These are phyloP conservation scores for Ceraclea dissimilis DNA, from an alignment of 2,888 invertebrate species.

Conservation along the genomic window DNA sequence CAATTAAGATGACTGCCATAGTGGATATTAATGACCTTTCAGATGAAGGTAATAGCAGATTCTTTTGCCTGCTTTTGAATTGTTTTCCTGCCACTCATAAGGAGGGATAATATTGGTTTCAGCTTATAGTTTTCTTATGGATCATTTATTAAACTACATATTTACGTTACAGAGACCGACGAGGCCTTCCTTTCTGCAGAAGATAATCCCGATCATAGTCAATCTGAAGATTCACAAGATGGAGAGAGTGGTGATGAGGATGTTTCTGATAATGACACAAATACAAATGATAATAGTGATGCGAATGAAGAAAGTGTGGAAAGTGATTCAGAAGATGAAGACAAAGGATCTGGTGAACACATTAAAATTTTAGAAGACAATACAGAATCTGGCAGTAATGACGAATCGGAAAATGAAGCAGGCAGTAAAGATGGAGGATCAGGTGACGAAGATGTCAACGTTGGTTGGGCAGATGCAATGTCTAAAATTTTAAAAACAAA, in stretches of 20 bases:
- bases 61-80: too few relatives aligned
- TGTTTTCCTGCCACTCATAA: too few relatives aligned
- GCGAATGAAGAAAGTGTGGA: constrained; percentile 20
- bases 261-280: neutral
- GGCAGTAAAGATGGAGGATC: neutral
- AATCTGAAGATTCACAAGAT: too few relatives aligned
- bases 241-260: neutral
- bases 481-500: constrained; percentile 68
- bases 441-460: constrained; percentile 18
- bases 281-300: constrained; percentile 12
- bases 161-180: too few relatives aligned
- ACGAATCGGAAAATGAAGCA: neutral
- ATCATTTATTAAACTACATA: too few relatives aligned
- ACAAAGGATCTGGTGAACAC: neutral
- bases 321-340: neutral
- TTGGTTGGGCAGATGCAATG: constrained; percentile 77
- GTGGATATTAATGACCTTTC: too few relatives aligned
- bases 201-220: neutral
- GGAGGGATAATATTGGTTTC: too few relatives aligned
- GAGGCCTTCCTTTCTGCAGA: too few relatives aligned
- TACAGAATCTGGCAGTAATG: neutral
- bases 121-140: too few relatives aligned
- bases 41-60: too few relatives aligned
- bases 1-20: too few relatives aligned
- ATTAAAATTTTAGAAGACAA: too few relatives aligned